Base-by-base conservation (phyloP, 2,888 invertebrate genomes). In the Pachydiplax longipennis region DNA sequence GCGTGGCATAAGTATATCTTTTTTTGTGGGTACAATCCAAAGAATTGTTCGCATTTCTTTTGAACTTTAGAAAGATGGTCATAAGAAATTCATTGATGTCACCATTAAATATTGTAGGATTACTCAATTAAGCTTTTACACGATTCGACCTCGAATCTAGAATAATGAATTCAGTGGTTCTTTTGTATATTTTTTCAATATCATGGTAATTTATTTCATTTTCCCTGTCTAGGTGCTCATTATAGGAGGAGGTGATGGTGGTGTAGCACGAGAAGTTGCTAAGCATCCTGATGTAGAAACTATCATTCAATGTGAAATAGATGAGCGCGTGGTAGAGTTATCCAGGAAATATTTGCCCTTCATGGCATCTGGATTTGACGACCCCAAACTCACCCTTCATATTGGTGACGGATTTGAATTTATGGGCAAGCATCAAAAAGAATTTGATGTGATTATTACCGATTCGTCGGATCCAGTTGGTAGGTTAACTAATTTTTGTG, bases 381-480 rank as follows among this genome's bases (percentile, higher is more conserved):
- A 97, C 93, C 96, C 97, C 0, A 99, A 99, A 94, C 94, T 99
- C 35, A 96, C 95, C 0, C 94, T 99, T 0, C 96, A 96, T 93
- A 96, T 99, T 80, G 97, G 97, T 0, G 99, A 99, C 94, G 99
- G 99, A 0, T 98, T 99, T 93, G 97, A 98, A 92, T 99, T 98
- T 94, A 97, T 99, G 96, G 97, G 97, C 93, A 95, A 97, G 90
- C 97, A 99, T 93, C 95, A 95, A 91, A 95, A 96, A 80, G 96
- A 97, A 94, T 99, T 98, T 94, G 99, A 99, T 94, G 98, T 99
- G 81, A 99, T 99, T 92, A 99, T 99, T 91, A 99, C 99, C 0
- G 99, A 99, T 94, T 99, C 99, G 92, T 99, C 99, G 80, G 99
- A 99, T 95, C 99, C 99, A 0, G 95, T 99, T 48, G 99, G 99